Evolutionary conservation across 2,113 vertebrate genomes (phyloP).

Genomic region (Speoplatyrhinus poulsoni): DNA sequence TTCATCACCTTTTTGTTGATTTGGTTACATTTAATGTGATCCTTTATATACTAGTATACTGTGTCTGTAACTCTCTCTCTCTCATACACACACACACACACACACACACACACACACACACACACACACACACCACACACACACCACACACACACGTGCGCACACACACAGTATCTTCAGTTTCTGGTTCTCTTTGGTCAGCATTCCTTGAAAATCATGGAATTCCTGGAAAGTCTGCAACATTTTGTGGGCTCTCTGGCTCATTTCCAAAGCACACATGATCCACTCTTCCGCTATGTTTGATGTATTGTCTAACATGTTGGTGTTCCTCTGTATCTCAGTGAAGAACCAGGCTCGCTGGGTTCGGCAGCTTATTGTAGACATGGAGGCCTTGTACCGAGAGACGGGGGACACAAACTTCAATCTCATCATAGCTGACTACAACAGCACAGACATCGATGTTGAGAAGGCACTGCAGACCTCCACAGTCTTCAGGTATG

Average conservation of each 20-base stretch:
- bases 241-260: too few relatives aligned
- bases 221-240: too few relatives aligned
- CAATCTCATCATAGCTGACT: conserved; percentile 89
- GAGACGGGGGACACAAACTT: conserved; percentile 82
- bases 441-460: conserved; percentile 90
- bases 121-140: background rate
- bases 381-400: conserved; percentile 85
- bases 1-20: too few relatives aligned
- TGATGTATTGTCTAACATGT: background rate
- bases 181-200: too few relatives aligned
- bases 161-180: too few relatives aligned
- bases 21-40: too few relatives aligned
- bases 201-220: too few relatives aligned
- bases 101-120: background rate
- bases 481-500: conserved; percentile 82
- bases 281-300: background rate
- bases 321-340: conserved; percentile 48
- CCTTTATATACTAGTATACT: too few relatives aligned
- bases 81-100: conserved; percentile 7
- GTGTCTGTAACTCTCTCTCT: too few relatives aligned
- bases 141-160: background rate
- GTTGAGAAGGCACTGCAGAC: conserved; percentile 81
- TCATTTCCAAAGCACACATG: background rate
- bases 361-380: conserved; percentile 89
- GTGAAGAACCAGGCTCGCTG: conserved; percentile 98